Evolutionary conservation across 2,113 vertebrate species (phyloP).

Genomic region (Pomatorhinus ruficollis): DNA sequence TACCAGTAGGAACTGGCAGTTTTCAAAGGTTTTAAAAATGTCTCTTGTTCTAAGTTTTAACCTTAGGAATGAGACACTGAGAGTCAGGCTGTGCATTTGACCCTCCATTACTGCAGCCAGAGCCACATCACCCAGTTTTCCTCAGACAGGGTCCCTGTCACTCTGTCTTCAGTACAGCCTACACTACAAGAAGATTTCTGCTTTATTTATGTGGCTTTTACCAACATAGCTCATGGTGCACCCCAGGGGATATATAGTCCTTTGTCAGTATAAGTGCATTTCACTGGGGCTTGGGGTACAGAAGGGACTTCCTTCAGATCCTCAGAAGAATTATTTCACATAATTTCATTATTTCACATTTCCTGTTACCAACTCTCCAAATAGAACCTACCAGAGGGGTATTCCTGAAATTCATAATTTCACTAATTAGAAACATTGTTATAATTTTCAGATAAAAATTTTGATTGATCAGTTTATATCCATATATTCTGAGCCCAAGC

Average conservation of each 20-base stretch:
- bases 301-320: background rate
- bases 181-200: background rate
- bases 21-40: background rate
- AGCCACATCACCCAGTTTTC: background rate
- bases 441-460: background rate
- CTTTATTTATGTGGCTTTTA: background rate
- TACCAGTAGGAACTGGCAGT: background rate
- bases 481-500: background rate
- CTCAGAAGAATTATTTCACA: background rate
- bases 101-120: background rate
- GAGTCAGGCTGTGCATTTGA: background rate
- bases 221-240: background rate
- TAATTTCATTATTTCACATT: background rate
- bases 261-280: background rate
- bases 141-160: background rate
- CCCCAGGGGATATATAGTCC: background rate
- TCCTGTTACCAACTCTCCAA: background rate
- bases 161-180: background rate
- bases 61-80: background rate
- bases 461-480: background rate
- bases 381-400: background rate
- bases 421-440: background rate
- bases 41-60: background rate
- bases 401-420: background rate
- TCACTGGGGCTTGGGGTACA: background rate